A percentile compares a stretch with the other conserved stretches of the same genome.
Evolutionary conservation across 2,797 vertebrate genomes (phyloP).

Genomic region (Monodelphis domestica): DNA sequence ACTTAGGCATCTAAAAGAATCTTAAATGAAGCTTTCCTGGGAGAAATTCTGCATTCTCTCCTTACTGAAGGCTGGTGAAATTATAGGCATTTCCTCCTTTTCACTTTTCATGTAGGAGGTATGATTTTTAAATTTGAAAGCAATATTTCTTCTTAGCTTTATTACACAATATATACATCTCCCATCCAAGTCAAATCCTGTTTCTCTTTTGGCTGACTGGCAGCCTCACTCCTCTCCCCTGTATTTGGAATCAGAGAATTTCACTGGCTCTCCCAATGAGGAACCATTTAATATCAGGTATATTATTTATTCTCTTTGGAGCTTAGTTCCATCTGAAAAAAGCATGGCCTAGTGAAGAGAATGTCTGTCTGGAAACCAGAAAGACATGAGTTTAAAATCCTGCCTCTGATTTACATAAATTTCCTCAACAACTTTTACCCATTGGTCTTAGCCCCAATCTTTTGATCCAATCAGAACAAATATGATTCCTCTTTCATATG

Average conservation of each 20-base stretch:
- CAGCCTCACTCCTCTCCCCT: neutral
- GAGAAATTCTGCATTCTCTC: neutral
- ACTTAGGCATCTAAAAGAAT: conserved; percentile 51
- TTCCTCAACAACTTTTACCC: neutral
- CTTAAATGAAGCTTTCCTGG: conserved; percentile 8
- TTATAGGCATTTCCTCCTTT: conserved; percentile 34
- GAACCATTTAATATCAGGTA: neutral
- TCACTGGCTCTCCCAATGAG: neutral
- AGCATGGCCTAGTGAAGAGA: neutral
- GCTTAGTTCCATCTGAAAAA: neutral
- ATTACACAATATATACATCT: neutral
- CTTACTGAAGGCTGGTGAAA: neutral
- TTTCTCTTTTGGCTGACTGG: neutral
- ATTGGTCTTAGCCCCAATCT: neutral
- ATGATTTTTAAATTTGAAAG: conserved; percentile 1
- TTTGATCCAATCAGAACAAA: neutral
- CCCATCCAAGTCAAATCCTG: neutral
- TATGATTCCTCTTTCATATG: neutral
- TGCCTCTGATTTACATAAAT: neutral
- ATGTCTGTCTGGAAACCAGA: neutral
- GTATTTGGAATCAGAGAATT: neutral
- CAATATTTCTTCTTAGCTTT: neutral
- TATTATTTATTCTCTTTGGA: neutral
- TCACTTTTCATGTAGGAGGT: conserved; percentile 4
- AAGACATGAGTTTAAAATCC: neutral